These are phyloP conservation scores for Bufotes viridis DNA, from an alignment of 2,797 vertebrate species.

Conservation along the genomic window DNA sequence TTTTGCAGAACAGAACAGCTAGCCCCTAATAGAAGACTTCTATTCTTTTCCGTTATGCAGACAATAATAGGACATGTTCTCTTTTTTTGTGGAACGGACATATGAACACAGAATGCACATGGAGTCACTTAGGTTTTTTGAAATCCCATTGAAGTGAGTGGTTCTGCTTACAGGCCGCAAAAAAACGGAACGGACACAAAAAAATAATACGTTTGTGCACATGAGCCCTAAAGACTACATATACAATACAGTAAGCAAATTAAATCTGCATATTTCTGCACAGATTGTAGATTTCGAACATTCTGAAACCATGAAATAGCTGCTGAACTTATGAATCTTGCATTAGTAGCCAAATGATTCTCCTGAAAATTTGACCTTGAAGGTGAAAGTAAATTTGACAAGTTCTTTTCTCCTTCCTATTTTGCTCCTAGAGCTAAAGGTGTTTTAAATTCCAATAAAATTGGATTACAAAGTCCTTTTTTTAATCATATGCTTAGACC, in stretches of 20 bases:
- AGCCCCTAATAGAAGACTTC: too few species aligned
- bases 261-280: neutral
- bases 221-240: neutral
- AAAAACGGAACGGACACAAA: too few species aligned
- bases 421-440: neutral
- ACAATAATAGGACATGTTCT: too few species aligned
- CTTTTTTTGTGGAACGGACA: too few species aligned
- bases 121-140: too few species aligned
- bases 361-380: neutral
- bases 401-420: slow-evolving; percentile 13
- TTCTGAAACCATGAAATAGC: neutral
- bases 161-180: too few species aligned
- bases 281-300: neutral
- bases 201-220: too few species aligned
- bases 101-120: too few species aligned
- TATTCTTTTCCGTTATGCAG: too few species aligned
- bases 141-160: too few species aligned
- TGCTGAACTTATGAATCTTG: slow-evolving; percentile 6
- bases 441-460: slow-evolving; percentile 4
- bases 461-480: neutral
- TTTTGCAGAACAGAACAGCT: too few species aligned
- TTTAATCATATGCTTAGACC: too few species aligned
- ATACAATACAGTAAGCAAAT: neutral
- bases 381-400: slow-evolving; percentile 30
- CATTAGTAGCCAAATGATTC: slow-evolving; percentile 14